These are phyloP conservation scores for Bergia puertoricense DNA, from an alignment of 92 coral and sea anemone species.

Conservation along the genomic window DNA sequence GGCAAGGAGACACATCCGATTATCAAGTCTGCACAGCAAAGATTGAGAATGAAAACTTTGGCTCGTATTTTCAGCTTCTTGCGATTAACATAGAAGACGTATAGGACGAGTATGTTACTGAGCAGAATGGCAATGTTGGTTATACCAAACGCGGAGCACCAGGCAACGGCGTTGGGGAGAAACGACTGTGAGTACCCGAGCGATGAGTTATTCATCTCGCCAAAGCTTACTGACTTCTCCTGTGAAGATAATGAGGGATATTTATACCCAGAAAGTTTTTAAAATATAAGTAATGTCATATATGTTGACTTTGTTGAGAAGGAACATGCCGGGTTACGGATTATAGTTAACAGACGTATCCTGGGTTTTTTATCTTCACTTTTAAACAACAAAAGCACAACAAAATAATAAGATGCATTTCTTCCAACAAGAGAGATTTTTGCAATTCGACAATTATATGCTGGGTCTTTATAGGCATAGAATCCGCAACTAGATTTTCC, in stretches of 20 bases:
- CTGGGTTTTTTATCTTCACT: not conserved
- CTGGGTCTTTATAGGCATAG: no score
- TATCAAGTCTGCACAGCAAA: constrained; percentile 36
- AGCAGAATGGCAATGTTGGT: constrained; percentile 29
- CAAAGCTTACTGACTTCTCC: not conserved
- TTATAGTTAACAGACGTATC: no score
- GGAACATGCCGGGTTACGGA: not conserved
- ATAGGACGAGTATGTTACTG: constrained; percentile 5
- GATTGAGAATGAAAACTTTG: constrained; percentile 31
- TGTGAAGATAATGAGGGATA: not conserved
- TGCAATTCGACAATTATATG: not conserved
- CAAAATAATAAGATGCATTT: no score
- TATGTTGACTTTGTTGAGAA: not conserved
- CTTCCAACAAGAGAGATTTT: not conserved
- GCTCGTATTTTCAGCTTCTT: constrained; percentile 33
- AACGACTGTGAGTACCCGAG: not conserved
- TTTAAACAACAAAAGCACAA: no score
- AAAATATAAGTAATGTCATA: not conserved
- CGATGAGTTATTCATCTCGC: constrained; percentile 27
- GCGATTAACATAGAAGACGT: constrained; percentile 22
- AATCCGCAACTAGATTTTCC: no score
- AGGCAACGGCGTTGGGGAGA: not conserved
- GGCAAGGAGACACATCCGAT: constrained; percentile 38
- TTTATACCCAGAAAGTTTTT: not conserved
- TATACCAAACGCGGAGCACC: constrained; percentile 33